Base-by-base conservation (phyloP, 2,888 invertebrate genomes). In the Sphaerophoria rueppellii region DNA sequence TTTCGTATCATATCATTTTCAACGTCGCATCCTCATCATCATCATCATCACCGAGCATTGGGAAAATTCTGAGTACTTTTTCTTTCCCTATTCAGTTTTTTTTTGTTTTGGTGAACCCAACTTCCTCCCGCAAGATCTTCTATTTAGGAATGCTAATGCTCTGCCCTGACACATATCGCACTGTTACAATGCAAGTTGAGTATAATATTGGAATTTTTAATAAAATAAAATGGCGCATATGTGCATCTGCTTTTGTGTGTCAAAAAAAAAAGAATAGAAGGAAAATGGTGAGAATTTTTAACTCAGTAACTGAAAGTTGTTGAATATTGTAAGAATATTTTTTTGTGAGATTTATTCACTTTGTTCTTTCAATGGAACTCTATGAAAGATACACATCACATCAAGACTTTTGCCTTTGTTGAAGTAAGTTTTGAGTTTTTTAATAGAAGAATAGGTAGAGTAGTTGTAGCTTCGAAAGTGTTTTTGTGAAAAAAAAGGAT, bases 191-290 rank as follows among this genome's bases (percentile, higher is more conserved):
- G 40, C 40, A 7, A 7, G 65, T 46, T 65, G 24, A 71, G 58
- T 71, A 43, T 4, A 9, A 43, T 43, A 43, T 9, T 81, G 75
- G 71, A 71, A 75, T 75, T 67, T 81, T 58, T 67, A 60, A 75
- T 65, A 81, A 71, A 78, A 80, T 48, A 74, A 70, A 80, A 71
- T 54, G 65, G 34, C 55, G 54, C 70, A 70, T 57, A 75, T 14
- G 46, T 70, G 35, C 65, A 75, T 52, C 35, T 16, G 50, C 50
- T 67, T 54, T 46, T 35, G 6, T 35, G 58, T 43, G 43, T 52
- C 61, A 61, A 60, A 54, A 43, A 32, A 46, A n/a, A 9, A 24
- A 40, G 4, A 34, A 52, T 24, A 24, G 24, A 24, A 24, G 24
- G 34, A 3, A 34, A 52, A 65, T 32, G 35, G 16, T 52, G 58